Percentiles rank a stretch among this genome's conserved stretches.
These are phyloP conservation scores for Synanthedon tipuliformis DNA, from an alignment of 2,888 invertebrate genomes.

Conservation along the genomic window DNA sequence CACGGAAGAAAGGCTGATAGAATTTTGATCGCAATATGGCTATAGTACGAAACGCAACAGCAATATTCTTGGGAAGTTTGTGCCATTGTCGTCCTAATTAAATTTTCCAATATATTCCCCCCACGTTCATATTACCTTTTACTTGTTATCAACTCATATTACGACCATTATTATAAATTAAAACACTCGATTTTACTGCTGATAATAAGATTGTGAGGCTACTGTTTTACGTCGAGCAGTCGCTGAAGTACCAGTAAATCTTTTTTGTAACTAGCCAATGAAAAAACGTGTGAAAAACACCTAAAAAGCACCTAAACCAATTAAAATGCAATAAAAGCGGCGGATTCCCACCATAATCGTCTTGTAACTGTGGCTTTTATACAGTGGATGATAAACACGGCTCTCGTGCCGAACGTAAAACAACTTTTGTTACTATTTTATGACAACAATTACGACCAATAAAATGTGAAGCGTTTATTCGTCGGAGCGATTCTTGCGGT, in stretches of 20 bases:
- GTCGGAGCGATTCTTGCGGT: conserved; percentile 60
- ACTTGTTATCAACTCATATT: neutral
- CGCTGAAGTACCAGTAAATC: neutral
- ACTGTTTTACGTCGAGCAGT: neutral
- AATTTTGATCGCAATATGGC: conserved; percentile 47
- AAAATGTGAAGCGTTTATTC: conserved; percentile 67
- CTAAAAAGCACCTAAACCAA: conserved; percentile 39
- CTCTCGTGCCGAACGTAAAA: conserved; percentile 65
- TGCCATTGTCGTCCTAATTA: conserved; percentile 48
- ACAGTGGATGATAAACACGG: conserved; percentile 58
- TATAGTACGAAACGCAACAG: conserved; percentile 42
- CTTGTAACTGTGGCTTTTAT: conserved; percentile 45
- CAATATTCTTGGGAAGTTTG: conserved; percentile 34
- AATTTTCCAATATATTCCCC: conserved; percentile 58
- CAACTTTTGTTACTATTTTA: conserved; percentile 69
- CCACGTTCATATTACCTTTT: conserved; percentile 14
- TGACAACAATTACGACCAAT: conserved; percentile 69
- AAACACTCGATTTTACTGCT: neutral
- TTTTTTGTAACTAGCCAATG: conserved; percentile 3
- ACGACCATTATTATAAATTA: neutral
- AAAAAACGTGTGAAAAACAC: conserved; percentile 27
- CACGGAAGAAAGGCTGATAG: conserved; percentile 32
- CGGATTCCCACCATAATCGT: conserved; percentile 55
- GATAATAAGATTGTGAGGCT: neutral
- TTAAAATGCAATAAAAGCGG: conserved; percentile 53